These are phyloP conservation scores for Eidolon dupreanum DNA, from an alignment of 2,797 vertebrate genomes.

Conservation along the genomic window DNA sequence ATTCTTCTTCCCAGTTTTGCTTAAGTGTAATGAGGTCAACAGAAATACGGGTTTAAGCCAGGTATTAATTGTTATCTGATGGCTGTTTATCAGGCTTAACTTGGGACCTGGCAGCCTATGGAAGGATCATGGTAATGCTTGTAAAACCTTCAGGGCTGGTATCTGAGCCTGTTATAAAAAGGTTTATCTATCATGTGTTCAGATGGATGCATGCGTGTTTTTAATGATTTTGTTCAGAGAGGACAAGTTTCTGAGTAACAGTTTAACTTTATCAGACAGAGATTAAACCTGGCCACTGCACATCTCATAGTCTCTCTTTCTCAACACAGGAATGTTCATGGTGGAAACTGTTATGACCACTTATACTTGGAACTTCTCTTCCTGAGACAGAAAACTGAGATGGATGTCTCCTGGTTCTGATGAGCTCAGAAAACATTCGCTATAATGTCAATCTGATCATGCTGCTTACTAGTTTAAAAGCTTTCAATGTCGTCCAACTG, in stretches of 20 bases:
- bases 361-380: background rate
- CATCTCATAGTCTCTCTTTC: constrained; percentile 34
- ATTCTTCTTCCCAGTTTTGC: background rate
- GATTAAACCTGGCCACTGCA: constrained; percentile 43
- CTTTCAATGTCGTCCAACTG: background rate
- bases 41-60: constrained; percentile 65
- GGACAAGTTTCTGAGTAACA: constrained; percentile 41
- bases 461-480: background rate
- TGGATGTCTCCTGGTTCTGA: background rate
- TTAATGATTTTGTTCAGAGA: constrained; percentile 58
- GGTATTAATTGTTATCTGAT: constrained; percentile 69
- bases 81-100: constrained; percentile 63
- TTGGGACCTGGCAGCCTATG: constrained; percentile 44
- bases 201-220: background rate
- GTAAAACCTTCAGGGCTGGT: constrained; percentile 1
- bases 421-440: background rate
- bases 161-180: constrained; percentile 6
- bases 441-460: background rate
- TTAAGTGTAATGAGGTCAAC: background rate
- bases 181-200: background rate
- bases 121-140: constrained; percentile 46
- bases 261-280: constrained; percentile 62
- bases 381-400: background rate
- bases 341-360: background rate
- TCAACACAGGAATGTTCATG: constrained; percentile 22